A percentile compares a stretch with the other conserved stretches of the same genome.
phyloP scores from a whole-genome alignment of 2,113 vertebrate species.

The Balaeniceps rex region DNA sequence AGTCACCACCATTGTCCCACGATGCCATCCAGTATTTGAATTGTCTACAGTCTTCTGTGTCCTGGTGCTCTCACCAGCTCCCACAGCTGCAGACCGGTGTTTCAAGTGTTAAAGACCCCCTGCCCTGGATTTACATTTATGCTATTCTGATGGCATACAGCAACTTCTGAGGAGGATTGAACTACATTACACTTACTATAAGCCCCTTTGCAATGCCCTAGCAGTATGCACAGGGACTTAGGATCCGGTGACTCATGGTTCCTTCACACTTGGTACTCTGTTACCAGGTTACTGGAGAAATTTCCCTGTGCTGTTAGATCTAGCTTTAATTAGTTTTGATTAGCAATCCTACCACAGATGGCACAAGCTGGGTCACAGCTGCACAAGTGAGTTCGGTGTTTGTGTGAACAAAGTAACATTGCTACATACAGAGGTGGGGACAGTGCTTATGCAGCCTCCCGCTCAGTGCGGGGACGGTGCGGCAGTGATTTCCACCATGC shows the following conservation, averaged over 20 bases:
- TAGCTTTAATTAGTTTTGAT: background rate
- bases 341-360: background rate
- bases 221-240: background rate
- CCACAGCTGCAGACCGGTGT: background rate
- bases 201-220: background rate
- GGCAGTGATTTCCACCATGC: accelerated
- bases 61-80: background rate
- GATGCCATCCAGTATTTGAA: background rate
- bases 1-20: background rate
- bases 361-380: background rate
- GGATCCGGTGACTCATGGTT: background rate
- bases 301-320: background rate
- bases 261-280: background rate
- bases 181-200: background rate
- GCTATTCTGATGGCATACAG: background rate
- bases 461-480: background rate
- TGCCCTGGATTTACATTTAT: background rate
- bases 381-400: background rate
- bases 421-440: background rate
- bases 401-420: background rate
- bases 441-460: background rate
- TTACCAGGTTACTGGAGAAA: background rate
- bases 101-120: background rate
- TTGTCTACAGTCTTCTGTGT: background rate
- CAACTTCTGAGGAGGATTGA: background rate